Base-by-base conservation (phyloP, 2,797 vertebrate species). In the Pelochelys cantorii region DNA sequence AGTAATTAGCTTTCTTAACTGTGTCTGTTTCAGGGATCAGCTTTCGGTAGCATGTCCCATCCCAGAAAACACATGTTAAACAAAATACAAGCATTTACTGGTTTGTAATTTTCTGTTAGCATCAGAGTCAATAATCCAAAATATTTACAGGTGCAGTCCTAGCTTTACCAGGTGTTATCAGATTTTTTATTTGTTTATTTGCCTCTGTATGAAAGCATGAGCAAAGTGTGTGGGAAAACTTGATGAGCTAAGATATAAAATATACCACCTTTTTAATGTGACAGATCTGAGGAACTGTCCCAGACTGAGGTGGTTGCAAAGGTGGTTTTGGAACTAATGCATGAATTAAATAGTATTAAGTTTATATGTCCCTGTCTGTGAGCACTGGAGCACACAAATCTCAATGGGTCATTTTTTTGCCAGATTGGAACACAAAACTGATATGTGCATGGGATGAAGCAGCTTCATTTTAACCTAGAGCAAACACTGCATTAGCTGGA, bases 61-160 rank as follows among this genome's bases (percentile, higher is more conserved):
- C 85, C 81, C 3, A 1, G 62, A 52, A 79, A 85, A 79, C 5
- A 25, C 12, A 13, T 1, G 1, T 56, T 59, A 4, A 1, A 85
- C 5, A 82, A 56, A 85, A 54, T 0, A 0, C 13, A 68, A 85
- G 60, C 68, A 88, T 85, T 90, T 81, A 55, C 54, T 84, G 53
- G n/a, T 65, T 79, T 82, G 5, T 84, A 59, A 84, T 90, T 94
- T 94, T 87, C 83, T 90, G 29, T 52, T 82, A 84, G 79, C 81
- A 91, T 79, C 68, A 90, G 81, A 89, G 4, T 85, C 85, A 53
- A 54, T 80, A 60, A 80, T 75, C 88, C 91, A 75, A 92, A 81
- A 85, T 91, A 92, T 83, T 86, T 94, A 75, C 57, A 84, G 12
- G 25, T 60, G 87, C 0, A 0, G 52, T 85, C 22, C 62, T 68